These are phyloP conservation scores for Cotesia typhae DNA, from an alignment of 1,140 invertebrate genomes.

Conservation along the genomic window DNA sequence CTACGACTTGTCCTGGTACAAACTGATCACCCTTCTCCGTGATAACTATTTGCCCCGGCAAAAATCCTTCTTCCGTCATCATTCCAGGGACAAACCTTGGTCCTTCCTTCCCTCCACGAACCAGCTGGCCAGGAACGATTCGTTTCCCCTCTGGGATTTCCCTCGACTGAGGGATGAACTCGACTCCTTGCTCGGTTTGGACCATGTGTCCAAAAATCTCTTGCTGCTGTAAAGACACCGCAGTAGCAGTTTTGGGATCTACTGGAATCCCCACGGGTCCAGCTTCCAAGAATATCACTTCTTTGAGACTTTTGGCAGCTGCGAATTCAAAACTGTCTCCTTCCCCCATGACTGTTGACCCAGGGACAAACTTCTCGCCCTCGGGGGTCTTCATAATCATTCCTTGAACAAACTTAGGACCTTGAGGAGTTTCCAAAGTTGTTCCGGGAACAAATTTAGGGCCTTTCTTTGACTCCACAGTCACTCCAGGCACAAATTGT, in stretches of 20 bases:
- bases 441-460: slow-evolving; percentile 73
- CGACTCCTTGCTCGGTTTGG: slow-evolving; percentile 72
- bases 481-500: slow-evolving; percentile 73
- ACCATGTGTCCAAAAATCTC: slow-evolving; percentile 76
- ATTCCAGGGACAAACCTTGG: slow-evolving; percentile 76
- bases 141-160: slow-evolving; percentile 66
- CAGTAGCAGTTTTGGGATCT: slow-evolving; percentile 68
- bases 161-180: slow-evolving; percentile 74
- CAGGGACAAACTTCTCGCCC: slow-evolving; percentile 71
- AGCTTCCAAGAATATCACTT: slow-evolving; percentile 68
- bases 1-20: slow-evolving; percentile 70
- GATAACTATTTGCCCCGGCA: slow-evolving; percentile 76
- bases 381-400: slow-evolving; percentile 70
- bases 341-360: slow-evolving; percentile 58
- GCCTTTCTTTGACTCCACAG: slow-evolving; percentile 64
- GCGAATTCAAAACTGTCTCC: slow-evolving; percentile 69
- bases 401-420: slow-evolving; percentile 74
- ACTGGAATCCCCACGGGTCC: slow-evolving; percentile 68
- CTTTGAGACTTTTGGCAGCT: slow-evolving; percentile 68
- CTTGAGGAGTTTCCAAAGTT: slow-evolving; percentile 72
- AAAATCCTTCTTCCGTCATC: slow-evolving; percentile 74
- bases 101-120: slow-evolving; percentile 70
- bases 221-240: slow-evolving; percentile 59
- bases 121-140: slow-evolving; percentile 73
- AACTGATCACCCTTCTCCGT: slow-evolving; percentile 77